Base-by-base conservation (phyloP, 2,888 invertebrate genomes). In the Ischnura elegans region DNA sequence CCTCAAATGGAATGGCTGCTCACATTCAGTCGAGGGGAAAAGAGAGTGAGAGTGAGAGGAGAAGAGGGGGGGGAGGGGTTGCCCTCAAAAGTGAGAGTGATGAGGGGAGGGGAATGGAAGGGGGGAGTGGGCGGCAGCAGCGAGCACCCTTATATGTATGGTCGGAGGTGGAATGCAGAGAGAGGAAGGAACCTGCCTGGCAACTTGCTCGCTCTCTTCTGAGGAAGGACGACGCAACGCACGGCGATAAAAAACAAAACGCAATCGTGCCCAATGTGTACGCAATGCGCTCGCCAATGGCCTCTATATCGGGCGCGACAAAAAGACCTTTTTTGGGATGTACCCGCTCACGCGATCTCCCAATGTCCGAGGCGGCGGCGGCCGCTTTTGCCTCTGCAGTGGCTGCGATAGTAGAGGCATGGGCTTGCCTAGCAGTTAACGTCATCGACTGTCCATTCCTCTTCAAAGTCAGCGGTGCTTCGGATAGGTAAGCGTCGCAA, bases 181-280 rank as follows among this genome's bases (percentile, higher is more conserved):
- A 36, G 76, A 61, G n/a, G n/a, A n/a, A 13, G 51, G 51, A 51
- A 76, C 76, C 76, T 76, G 76, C 76, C 76, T 29, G 36, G 76
- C 76, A 76, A 76, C 29, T 76, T 76, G 76, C 61, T n/a, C n/a
- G n/a, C n/a, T n/a, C 25, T 36, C 36, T 76, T 76, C 16, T 13
- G 13, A 36, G 36, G 16, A 36, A 76, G 36, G 16, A 16, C 2
- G 36, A n/a, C n/a, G n/a, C n/a, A n/a, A n/a, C n/a, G n/a, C n/a
- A n/a, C n/a, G n/a, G n/a, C n/a, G 25, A 61, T 19, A 66, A 66
- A 76, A 76, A 36, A 76, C 10, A 29, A 8, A 76, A 13, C 36
- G n/a, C n/a, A n/a, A n/a, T n/a, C n/a, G n/a, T n/a, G n/a, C n/a
- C 76, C 76, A 76, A 76, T 36, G 76, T 76, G 76, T 76, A 76